Conservation (phyloP, 2,113 vertebrate genomes). For the Chloropsis cyanopogon region DNA sequence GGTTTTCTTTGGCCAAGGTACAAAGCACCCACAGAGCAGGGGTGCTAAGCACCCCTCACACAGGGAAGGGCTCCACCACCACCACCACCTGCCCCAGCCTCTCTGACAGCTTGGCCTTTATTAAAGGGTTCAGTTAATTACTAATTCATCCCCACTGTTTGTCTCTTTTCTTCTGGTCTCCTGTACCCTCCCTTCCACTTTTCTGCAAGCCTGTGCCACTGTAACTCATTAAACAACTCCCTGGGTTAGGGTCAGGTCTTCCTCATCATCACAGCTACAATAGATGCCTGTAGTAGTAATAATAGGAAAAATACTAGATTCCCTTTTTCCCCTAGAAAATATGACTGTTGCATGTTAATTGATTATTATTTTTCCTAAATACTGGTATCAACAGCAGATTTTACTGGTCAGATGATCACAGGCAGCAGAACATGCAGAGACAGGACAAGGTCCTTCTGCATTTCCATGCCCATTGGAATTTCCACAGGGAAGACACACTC, state of each 20-base stretch:
- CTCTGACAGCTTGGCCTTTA: not conserved
- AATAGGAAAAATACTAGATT: not conserved
- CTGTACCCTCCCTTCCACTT: not conserved
- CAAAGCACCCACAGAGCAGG: not conserved
- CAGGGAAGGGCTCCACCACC: rapidly evolving
- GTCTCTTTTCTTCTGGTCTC: not conserved
- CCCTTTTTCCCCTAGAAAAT: not conserved
- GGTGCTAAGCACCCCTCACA: not conserved
- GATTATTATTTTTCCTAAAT: not conserved
- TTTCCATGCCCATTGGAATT: not conserved
- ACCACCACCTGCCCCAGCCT: not conserved
- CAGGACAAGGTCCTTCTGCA: not conserved
- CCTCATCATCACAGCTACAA: not conserved
- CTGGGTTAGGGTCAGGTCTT: not conserved
- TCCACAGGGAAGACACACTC: not conserved
- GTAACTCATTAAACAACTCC: not conserved
- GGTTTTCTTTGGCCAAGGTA: not conserved
- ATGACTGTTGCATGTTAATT: not conserved
- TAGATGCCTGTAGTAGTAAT: not conserved
- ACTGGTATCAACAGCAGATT: not conserved
- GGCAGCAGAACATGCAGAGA: not conserved
- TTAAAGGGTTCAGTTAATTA: not conserved
- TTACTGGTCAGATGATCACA: not conserved
- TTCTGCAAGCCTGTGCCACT: not conserved
- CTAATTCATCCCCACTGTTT: not conserved